Conservation (phyloP, 1,140 invertebrate genomes). For the Drosophila nikananu region DNA sequence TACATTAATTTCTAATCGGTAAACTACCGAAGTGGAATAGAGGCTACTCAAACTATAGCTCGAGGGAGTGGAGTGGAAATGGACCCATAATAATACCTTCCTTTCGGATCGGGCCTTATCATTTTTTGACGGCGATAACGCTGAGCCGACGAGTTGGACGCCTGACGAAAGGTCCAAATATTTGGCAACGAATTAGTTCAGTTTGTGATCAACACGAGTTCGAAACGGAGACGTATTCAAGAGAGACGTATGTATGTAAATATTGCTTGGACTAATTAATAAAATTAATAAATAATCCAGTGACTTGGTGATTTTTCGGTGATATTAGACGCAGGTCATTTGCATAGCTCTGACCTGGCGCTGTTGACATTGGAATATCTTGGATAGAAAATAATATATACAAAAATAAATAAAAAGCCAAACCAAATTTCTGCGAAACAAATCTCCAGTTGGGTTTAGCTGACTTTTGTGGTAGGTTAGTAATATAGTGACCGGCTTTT, state of each 20-base stretch:
- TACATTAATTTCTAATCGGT: slow-evolving; percentile 48
- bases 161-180: slow-evolving; percentile 34
- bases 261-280: slow-evolving; percentile 53
- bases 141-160: slow-evolving; percentile 8
- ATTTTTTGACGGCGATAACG: slow-evolving; percentile 42
- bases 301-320: slow-evolving; percentile 28
- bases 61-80: slow-evolving; percentile 18
- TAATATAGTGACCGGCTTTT: slow-evolving; percentile 39
- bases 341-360: slow-evolving; percentile 54
- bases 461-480: slow-evolving; percentile 49
- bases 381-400: neutral
- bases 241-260: slow-evolving; percentile 44
- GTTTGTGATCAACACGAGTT: slow-evolving; percentile 39
- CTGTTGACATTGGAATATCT: slow-evolving; percentile 62
- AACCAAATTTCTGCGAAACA: neutral
- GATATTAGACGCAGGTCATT: slow-evolving; percentile 21
- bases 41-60: slow-evolving; percentile 23
- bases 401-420: slow-evolving; percentile 11
- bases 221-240: slow-evolving; percentile 27
- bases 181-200: slow-evolving; percentile 48
- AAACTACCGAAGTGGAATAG: slow-evolving; percentile 7
- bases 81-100: slow-evolving; percentile 36
- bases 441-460: slow-evolving; percentile 21
- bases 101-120: slow-evolving; percentile 38
- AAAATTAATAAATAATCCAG: slow-evolving; percentile 49